These are phyloP conservation scores for Linhomoeus sp. DNA, from an alignment of 2,888 invertebrate species.

Conservation along the genomic window DNA sequence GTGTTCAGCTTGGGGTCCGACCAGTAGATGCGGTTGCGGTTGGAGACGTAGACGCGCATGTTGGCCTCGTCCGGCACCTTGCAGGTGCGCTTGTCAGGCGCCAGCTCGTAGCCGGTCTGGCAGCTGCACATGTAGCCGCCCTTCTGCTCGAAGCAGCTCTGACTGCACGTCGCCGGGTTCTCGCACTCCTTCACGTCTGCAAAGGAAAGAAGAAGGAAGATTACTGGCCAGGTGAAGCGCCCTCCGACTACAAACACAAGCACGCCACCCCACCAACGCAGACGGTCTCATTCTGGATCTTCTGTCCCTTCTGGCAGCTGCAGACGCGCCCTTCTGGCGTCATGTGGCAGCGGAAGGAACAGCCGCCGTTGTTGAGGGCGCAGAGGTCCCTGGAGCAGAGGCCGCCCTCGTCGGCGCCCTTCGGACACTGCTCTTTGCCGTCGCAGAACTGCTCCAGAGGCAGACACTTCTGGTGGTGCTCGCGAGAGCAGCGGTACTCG, in stretches of 20 bases:
- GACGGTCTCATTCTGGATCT: conserved; percentile 36
- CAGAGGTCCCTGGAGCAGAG: conserved; percentile 27
- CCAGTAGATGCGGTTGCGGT: conserved; percentile 39
- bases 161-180: conserved; percentile 65
- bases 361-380: conserved; percentile 29
- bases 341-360: conserved; percentile 30
- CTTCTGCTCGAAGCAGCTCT: conserved; percentile 69
- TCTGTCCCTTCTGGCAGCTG: conserved; percentile 68
- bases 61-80: conserved; percentile 53
- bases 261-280: no score
- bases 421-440: conserved; percentile 87
- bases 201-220: no score
- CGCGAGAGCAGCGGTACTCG: background rate
- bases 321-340: conserved; percentile 56
- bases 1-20: conserved; percentile 49
- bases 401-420: conserved; percentile 80
- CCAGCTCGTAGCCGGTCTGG: conserved; percentile 54
- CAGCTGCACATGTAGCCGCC: conserved; percentile 72
- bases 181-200: conserved; percentile 35
- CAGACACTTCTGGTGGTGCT: conserved; percentile 56
- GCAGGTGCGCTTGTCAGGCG: conserved; percentile 58
- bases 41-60: conserved; percentile 74
- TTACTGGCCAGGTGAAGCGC: no score
- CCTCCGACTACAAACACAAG: no score
- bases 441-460: conserved; percentile 44